These are phyloP conservation scores for Hemistola chrysoprasaria DNA, from an alignment of 2,888 invertebrate genomes.

Conservation along the genomic window DNA sequence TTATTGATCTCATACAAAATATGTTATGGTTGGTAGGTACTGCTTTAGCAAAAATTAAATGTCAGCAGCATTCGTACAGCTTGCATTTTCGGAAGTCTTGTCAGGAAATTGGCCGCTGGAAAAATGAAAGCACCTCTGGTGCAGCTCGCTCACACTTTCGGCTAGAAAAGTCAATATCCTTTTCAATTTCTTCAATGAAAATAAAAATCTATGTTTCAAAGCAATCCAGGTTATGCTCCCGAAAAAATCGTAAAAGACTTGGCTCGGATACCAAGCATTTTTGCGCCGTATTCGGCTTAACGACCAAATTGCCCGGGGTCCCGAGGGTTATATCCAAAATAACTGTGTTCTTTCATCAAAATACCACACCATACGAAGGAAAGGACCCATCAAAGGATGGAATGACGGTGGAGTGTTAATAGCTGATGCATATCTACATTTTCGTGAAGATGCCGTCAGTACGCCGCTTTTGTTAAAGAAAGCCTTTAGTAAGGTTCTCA, in stretches of 20 bases:
- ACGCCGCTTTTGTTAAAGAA: slow-evolving; percentile 42
- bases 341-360: slow-evolving; percentile 49
- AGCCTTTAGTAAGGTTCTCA: slow-evolving; percentile 23
- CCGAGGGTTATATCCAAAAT: slow-evolving; percentile 47
- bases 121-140: slow-evolving; percentile 14
- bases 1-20: no score
- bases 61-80: not conserved
- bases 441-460: slow-evolving; percentile 45
- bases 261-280: slow-evolving; percentile 27
- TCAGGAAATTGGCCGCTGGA: slow-evolving; percentile 27
- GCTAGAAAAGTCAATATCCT: slow-evolving; percentile 26
- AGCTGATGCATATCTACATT: slow-evolving; percentile 59
- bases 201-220: slow-evolving; percentile 21
- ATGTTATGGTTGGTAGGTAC: no score
- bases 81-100: slow-evolving; percentile 1
- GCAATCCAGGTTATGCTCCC: slow-evolving; percentile 25
- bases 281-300: slow-evolving; percentile 38
- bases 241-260: slow-evolving; percentile 24
- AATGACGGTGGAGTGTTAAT: slow-evolving; percentile 55
- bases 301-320: slow-evolving; percentile 41
- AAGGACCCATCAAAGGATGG: slow-evolving; percentile 48
- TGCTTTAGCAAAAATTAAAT: no score
- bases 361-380: slow-evolving; percentile 38
- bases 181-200: slow-evolving; percentile 28
- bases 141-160: slow-evolving; percentile 7